These are phyloP conservation scores for Carapus acus DNA, from an alignment of 2,797 vertebrate genomes.

Conservation along the genomic window DNA sequence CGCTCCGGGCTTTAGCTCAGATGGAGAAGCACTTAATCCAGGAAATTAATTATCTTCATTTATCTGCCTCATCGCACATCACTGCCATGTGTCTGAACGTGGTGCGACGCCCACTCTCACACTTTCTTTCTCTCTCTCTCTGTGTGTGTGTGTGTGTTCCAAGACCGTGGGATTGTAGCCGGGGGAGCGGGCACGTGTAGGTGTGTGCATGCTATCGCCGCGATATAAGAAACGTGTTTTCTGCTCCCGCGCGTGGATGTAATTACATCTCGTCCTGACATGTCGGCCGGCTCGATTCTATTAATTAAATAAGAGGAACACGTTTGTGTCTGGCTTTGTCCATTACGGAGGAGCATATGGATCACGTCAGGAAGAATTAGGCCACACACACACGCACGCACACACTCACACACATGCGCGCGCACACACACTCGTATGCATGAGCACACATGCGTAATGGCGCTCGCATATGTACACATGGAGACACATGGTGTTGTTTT, in stretches of 20 bases:
- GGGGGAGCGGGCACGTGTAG: slow-evolving; percentile 18
- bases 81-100: slow-evolving; percentile 37
- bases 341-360: slow-evolving; percentile 59
- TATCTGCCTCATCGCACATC: slow-evolving; percentile 60
- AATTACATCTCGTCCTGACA: slow-evolving; percentile 46
- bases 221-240: slow-evolving; percentile 30
- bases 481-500: no score
- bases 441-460: slow-evolving; percentile 9
- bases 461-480: slow-evolving; percentile 9
- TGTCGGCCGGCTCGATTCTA: slow-evolving; percentile 42
- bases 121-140: no score
- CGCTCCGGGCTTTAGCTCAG: slow-evolving; percentile 44
- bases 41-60: slow-evolving; percentile 64
- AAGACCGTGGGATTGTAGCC: slow-evolving; percentile 11
- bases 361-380: slow-evolving; percentile 57
- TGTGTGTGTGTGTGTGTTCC: slow-evolving; percentile 15
- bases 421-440: background rate
- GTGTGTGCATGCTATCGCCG: slow-evolving; percentile 20
- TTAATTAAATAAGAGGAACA: slow-evolving; percentile 58
- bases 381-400: slow-evolving; percentile 27
- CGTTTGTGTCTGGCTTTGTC: slow-evolving; percentile 39
- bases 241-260: slow-evolving; percentile 37
- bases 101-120: slow-evolving; percentile 19
- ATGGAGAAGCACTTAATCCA: slow-evolving; percentile 55
- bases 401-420: slow-evolving; percentile 7